Percentiles rank a stretch among this genome's conserved stretches.
Evolutionary conservation across 1,140 invertebrate genomes (phyloP).

Genomic region (Lasioglossum baleicum): DNA sequence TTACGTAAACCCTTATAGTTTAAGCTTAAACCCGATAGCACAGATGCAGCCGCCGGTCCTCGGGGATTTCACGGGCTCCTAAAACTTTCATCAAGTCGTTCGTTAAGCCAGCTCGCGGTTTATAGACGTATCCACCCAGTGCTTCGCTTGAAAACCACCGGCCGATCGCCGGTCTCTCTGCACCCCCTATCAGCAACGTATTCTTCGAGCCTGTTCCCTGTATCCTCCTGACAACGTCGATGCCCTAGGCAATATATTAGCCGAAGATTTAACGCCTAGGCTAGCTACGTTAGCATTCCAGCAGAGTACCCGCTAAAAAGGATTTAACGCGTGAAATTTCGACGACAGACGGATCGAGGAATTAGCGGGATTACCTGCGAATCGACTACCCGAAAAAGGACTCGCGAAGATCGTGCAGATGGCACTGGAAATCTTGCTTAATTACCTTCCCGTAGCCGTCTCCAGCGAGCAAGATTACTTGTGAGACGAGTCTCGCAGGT

Average conservation of each 20-base stretch:
- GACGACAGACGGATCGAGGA: not conserved
- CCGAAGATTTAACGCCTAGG: not conserved
- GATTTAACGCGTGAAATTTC: constrained; percentile 19
- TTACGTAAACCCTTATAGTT: constrained; percentile 65
- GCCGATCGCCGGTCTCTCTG: not conserved
- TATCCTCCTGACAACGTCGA: not conserved
- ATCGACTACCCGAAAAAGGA: not conserved
- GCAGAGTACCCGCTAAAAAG: not conserved
- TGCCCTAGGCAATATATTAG: not conserved
- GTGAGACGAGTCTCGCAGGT: no score
- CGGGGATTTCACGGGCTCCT: constrained; percentile 46
- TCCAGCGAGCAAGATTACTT: no score
- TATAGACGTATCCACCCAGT: constrained; percentile 17
- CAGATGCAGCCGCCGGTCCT: constrained; percentile 49
- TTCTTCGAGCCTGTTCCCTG: not conserved
- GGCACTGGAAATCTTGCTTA: not conserved
- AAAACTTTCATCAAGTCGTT: constrained; percentile 63
- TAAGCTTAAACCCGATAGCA: constrained; percentile 52
- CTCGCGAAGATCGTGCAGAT: not conserved
- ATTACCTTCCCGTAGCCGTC: not conserved
- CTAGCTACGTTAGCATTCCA: not conserved
- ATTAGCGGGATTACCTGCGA: constrained; percentile 15
- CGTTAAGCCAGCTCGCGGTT: constrained; percentile 58
- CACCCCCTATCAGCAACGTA: not conserved
- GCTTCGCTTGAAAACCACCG: constrained; percentile 4